Evolutionary conservation across 2,888 invertebrate species (phyloP), one percentile per base, ranked within the genome.

Genomic region (Scaptomyza polygonia): DNA sequence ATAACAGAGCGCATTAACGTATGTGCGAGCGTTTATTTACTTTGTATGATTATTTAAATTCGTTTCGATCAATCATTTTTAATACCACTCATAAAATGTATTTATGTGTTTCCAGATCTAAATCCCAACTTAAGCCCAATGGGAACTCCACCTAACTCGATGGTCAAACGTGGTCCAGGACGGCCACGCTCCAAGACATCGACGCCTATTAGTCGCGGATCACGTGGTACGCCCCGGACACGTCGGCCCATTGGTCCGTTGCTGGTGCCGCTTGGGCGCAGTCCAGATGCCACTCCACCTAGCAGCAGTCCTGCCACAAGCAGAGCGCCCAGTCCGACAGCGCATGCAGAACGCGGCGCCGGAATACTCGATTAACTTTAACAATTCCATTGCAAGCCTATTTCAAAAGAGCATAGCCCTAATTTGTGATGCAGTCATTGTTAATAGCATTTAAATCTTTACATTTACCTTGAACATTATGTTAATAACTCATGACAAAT

Each of bases 101-200:
- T 53, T 18, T 51, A 36, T 53, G 21, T 39, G 7, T 12, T 73
- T 63, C 40, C 77, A 74, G 74, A 67, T 14, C 18, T 55, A 30
- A 59, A 71, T 61, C n/a, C 44, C 36, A 43, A 9, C n/a, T 34
- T 43, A 42, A 12, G 73, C 27, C 25, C 73, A 14, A 72, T 72
- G 44, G 55, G 44, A 9, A 80, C 86, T 11, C 77, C 86, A 6
- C 64, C 86, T 9, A 74, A 81, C 1, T 77, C 88, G n/a, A 56
- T 86, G 1, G 88, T 93, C 25, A 93, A 95, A 57, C 91, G 95
- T 45, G 95, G 95, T 16, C 95, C 95, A 0, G 95, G 95, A 8
- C 91, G 95, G 64, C 95, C 95, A 0, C 92, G 95, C 3, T 90
- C 95, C 11, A 93, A 94, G 81, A 95, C 95, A 0, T 92, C 93